phyloP scores from a whole-genome alignment of 2,888 invertebrate species.

The Brenthis daphne region DNA sequence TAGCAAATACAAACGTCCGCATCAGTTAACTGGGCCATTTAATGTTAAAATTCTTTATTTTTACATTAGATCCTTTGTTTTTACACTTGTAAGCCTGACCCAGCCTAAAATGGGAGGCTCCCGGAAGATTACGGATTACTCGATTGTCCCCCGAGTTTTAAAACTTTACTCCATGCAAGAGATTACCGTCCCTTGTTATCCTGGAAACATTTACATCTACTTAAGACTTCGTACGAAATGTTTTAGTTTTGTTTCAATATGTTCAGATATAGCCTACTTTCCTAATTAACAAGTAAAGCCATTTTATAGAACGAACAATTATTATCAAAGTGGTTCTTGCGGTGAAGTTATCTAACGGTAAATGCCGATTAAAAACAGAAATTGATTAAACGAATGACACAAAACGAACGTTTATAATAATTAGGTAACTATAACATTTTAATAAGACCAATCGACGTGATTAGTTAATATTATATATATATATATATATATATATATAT shows the following conservation, averaged over 20 bases:
- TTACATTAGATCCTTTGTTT: conserved; percentile 23
- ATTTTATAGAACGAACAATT: too few relatives aligned
- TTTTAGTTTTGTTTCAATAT: not conserved
- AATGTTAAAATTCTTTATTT: conserved; percentile 18
- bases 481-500: too few relatives aligned
- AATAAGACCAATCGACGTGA: too few relatives aligned
- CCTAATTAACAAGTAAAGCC: not conserved
- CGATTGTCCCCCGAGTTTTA: conserved; percentile 61
- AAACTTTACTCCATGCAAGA: conserved; percentile 56
- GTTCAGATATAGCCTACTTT: not conserved
- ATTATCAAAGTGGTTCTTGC: too few relatives aligned
- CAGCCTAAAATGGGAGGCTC: conserved; percentile 42
- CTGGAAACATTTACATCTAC: conserved; percentile 40
- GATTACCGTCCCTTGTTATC: conserved; percentile 58
- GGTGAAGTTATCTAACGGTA: too few relatives aligned
- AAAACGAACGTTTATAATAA: too few relatives aligned
- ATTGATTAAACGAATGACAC: too few relatives aligned
- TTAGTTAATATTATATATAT: too few relatives aligned
- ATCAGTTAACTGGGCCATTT: conserved; percentile 15
- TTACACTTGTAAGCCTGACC: conserved; percentile 40
- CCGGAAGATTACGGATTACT: conserved; percentile 67
- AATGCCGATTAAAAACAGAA: too few relatives aligned
- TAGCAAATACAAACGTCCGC: conserved; percentile 1
- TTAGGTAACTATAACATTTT: too few relatives aligned
- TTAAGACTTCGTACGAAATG: not conserved